Conservation (phyloP, 2,888 invertebrate species). For the Sthenelais limicola region DNA sequence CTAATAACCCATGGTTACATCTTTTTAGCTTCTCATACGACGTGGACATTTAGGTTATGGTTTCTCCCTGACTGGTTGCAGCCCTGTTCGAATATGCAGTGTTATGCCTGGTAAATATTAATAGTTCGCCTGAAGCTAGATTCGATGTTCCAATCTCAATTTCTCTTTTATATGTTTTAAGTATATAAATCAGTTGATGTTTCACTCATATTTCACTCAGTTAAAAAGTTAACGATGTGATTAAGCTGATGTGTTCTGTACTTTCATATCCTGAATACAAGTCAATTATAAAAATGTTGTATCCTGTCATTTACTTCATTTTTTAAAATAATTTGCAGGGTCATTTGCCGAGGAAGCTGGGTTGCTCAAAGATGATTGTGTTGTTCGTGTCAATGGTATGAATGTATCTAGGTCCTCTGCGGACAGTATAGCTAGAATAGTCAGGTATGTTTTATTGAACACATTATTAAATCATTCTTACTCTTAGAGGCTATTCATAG, state of each 20-base stretch:
- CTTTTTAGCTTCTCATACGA: constrained; percentile 27
- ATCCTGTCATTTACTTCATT: neutral
- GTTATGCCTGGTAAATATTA: constrained; percentile 61
- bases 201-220: neutral
- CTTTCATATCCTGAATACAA: neutral
- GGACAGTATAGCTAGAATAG: constrained; percentile 66
- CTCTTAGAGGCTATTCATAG: neutral
- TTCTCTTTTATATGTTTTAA: neutral
- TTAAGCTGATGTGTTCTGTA: neutral
- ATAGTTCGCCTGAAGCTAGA: neutral
- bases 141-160: neutral
- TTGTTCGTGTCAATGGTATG: constrained; percentile 67
- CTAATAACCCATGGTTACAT: neutral
- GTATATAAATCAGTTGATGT: neutral
- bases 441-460: constrained; percentile 64
- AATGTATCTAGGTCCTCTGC: constrained; percentile 69
- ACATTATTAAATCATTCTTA: neutral
- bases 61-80: constrained; percentile 69
- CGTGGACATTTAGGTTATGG: constrained; percentile 60
- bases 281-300: neutral
- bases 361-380: constrained; percentile 64
- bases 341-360: constrained; percentile 67
- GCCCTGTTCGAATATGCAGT: constrained; percentile 68
- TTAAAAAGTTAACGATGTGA: neutral
- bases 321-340: constrained; percentile 51